A percentile compares a stretch with the other conserved stretches of the same genome.
These are phyloP conservation scores for Hemiscyllium ocellatum DNA, from an alignment of 2,113 vertebrate species.

Conservation along the genomic window DNA sequence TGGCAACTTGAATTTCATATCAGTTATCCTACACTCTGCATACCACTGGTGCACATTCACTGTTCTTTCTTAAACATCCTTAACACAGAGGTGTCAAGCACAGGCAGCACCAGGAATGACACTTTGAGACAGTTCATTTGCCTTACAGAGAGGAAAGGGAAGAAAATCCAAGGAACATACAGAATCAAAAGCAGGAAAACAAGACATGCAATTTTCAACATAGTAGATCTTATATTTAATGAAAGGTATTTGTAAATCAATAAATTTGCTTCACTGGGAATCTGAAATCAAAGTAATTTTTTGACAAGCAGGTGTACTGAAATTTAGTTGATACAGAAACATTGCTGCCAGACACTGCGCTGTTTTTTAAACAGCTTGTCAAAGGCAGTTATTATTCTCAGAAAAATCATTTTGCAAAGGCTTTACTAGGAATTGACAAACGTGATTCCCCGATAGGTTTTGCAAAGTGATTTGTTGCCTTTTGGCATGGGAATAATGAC, in stretches of 20 bases:
- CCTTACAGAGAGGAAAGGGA: conserved; percentile 7
- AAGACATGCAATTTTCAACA: conserved; percentile 11
- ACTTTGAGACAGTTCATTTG: neutral
- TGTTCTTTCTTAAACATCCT: too few species aligned
- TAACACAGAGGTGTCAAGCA: neutral
- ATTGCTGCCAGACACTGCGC: neutral
- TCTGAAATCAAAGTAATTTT: conserved; percentile 29
- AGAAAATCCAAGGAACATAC: neutral
- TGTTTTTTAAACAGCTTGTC: conserved; percentile 15
- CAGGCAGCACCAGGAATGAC: neutral
- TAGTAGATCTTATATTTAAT: conserved; percentile 17
- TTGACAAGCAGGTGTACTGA: conserved; percentile 13
- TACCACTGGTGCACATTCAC: too few species aligned
- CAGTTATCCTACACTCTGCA: too few species aligned
- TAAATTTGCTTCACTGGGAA: conserved; percentile 5
- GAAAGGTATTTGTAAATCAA: conserved; percentile 26
- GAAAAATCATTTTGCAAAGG: neutral
- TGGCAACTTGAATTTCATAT: too few species aligned
- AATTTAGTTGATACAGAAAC: neutral
- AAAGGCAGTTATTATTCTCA: conserved; percentile 18
- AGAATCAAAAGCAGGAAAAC: conserved; percentile 33
- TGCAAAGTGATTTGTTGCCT: neutral
- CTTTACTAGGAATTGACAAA: conserved; percentile 26
- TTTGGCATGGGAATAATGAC: neutral
- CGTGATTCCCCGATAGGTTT: conserved; percentile 8